Percentiles rank a stretch among this genome's conserved stretches.
Evolutionary conservation across 2,113 vertebrate genomes (phyloP).

Genomic region (Speoplatyrhinus poulsoni): DNA sequence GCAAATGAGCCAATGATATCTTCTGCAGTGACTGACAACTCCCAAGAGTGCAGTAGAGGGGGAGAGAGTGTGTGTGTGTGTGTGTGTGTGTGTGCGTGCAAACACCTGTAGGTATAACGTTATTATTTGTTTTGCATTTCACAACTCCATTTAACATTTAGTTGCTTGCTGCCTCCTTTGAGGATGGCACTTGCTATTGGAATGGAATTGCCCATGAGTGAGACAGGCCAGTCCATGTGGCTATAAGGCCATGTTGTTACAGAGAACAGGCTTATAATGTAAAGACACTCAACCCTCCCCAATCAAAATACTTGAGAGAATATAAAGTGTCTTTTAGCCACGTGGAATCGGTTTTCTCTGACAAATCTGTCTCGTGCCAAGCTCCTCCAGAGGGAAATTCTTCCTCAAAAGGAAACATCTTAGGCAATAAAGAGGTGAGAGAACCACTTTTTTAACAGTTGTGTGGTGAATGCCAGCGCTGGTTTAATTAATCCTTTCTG

Average conservation of each 20-base stretch:
- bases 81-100: conserved; percentile 20
- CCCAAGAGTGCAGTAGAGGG: not conserved
- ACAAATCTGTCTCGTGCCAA: conserved; percentile 7
- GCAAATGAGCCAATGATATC: not conserved
- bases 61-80: not conserved
- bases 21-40: conserved; percentile 6
- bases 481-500: conserved; percentile 53
- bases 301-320: conserved; percentile 38
- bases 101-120: conserved; percentile 25
- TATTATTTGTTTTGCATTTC: conserved; percentile 2
- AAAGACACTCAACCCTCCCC: not conserved
- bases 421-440: not conserved
- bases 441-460: conserved; percentile 2
- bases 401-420: not conserved
- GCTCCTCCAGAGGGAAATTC: not conserved
- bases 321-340: conserved; percentile 20
- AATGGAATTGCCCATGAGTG: conserved; percentile 44
- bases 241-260: conserved; percentile 7
- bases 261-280: conserved; percentile 41
- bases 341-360: not conserved
- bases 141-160: conserved; percentile 21
- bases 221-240: conserved; percentile 41
- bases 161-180: conserved; percentile 43
- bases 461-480: conserved; percentile 26
- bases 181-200: conserved; percentile 46